Evolutionary conservation across 2,888 invertebrate genomes (phyloP), one percentile per base, ranked within the genome.

Genomic region (Erebia epiphron): DNA sequence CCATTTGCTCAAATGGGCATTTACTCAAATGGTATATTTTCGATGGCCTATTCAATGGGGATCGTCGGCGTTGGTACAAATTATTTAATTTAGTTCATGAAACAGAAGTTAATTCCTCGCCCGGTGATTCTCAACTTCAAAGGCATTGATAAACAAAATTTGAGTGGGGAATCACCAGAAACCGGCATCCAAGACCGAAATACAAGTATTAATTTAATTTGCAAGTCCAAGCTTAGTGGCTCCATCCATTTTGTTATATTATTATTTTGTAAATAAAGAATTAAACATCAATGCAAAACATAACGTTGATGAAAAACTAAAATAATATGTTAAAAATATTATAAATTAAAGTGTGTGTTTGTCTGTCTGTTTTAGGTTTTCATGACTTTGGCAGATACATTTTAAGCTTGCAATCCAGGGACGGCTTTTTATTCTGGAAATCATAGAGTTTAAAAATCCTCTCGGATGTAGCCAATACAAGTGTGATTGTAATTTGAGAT

Each of bases 91-190:
- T 69, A 68, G 75, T 73, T 69, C 68, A 63, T 71, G 71, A 73
- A 69, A 71, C 71, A 71, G 71, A 74, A 71, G 75, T 76, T 75
- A 73, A 76, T 76, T 75, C 65, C 69, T 72, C 54, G 64, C 26
- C 54, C 67, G 61, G 65, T 71, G 67, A 71, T 60, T 60, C 46
- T 75, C 68, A 71, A 71, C 63, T 73, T 67, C 66, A 60, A 61
- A 61, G 54, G 66, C 65, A 62, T 66, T 66, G 62, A 70, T 61
- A 50, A 61, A 61, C 61, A 46, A 46, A 61, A 46, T 46, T 11
- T 41, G 13, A 46, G 11, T 41, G 18, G 21, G 21, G 68, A 50
- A 57, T 13, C 46, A 56, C 66, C 43, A 56, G 58, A 35, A 16
- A 10, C 60, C 9, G 10, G 26, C 16, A 9, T 16, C 3, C 57